phyloP scores from a whole-genome alignment of 92 coral and sea anemone genomes.

The Palythoa heliodiscus region DNA sequence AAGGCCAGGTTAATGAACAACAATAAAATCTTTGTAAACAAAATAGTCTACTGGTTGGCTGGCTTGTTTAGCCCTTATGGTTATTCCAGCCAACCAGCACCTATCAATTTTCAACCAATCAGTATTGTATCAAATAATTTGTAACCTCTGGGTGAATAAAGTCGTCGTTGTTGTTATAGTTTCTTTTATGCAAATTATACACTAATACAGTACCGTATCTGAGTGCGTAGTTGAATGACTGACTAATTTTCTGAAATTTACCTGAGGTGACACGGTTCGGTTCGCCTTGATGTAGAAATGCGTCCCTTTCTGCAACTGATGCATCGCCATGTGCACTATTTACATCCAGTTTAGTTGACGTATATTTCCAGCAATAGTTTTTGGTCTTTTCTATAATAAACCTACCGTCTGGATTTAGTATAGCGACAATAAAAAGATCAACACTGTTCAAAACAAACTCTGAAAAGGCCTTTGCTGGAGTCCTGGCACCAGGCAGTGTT shows the following conservation, averaged over 20 bases:
- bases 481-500: conserved; percentile 25
- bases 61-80: too few relatives aligned
- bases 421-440: conserved; percentile 66
- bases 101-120: too few relatives aligned
- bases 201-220: too few relatives aligned
- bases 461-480: conserved; percentile 60
- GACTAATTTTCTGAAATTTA: background rate
- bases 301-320: background rate
- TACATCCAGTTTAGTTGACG: conserved; percentile 70
- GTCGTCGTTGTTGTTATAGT: too few relatives aligned
- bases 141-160: too few relatives aligned
- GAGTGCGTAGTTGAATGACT: too few relatives aligned
- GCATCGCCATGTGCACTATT: conserved; percentile 34
- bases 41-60: too few relatives aligned
- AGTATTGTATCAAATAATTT: too few relatives aligned
- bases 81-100: too few relatives aligned
- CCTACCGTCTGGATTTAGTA: conserved; percentile 85
- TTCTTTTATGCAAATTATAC: too few relatives aligned
- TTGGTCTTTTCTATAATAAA: conserved; percentile 63
- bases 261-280: conserved; percentile 29
- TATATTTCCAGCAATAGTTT: conserved; percentile 76
- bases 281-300: background rate
- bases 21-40: too few relatives aligned
- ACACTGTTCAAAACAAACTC: conserved; percentile 64
- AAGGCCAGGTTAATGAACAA: too few relatives aligned